Percentiles rank a stretch among this genome's conserved stretches.
These are phyloP conservation scores for Procambarus clarkii DNA, from an alignment of 1,140 invertebrate genomes.

Conservation along the genomic window DNA sequence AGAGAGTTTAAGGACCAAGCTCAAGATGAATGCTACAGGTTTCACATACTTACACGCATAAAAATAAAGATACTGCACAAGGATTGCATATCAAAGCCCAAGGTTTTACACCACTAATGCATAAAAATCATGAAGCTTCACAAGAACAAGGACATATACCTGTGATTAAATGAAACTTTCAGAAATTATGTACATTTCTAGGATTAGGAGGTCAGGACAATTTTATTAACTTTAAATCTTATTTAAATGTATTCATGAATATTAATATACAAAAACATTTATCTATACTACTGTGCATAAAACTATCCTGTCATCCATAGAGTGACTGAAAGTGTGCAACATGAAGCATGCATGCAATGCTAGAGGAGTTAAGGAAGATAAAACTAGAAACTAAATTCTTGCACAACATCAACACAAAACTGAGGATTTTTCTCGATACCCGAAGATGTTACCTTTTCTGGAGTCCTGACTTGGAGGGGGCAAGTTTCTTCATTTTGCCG, in stretches of 20 bases:
- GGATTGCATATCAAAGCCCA: not conserved
- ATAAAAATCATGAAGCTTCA: not conserved
- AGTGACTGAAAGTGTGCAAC: not conserved
- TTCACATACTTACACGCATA: not conserved
- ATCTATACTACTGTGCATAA: not conserved
- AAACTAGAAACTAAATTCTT: not conserved
- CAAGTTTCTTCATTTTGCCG: conserved; percentile 19
- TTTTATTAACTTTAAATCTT: not conserved
- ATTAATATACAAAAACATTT: not conserved
- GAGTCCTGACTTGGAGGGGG: conserved; percentile 30
- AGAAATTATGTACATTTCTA: not conserved
- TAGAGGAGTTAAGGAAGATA: not conserved
- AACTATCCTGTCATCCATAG: not conserved
- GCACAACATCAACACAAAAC: not conserved
- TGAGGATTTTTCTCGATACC: not conserved
- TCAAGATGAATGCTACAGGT: not conserved
- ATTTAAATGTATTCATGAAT: not conserved
- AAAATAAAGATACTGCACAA: not conserved
- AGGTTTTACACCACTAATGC: not conserved
- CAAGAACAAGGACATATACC: not conserved
- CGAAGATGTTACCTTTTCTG: conserved; percentile 51
- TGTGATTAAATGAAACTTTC: not conserved
- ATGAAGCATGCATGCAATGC: not conserved
- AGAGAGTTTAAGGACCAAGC: not conserved
- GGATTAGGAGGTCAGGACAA: not conserved